Base-by-base conservation (phyloP, 2,113 vertebrate genomes). In the Picathartes gymnocephalus region DNA sequence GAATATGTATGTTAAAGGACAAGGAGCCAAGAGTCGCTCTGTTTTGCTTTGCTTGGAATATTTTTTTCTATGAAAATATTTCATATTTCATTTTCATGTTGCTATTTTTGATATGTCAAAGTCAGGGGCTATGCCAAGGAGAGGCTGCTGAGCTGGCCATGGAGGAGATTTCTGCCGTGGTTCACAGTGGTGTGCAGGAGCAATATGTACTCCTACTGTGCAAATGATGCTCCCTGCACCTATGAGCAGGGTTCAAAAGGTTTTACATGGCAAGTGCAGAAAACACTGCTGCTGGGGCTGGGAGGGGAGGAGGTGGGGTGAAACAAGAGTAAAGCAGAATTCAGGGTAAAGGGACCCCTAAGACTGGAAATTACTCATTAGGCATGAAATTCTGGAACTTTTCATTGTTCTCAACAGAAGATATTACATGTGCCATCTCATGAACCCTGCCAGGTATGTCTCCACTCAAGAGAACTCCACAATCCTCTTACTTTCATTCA, bases 31-130 rank as follows among this genome's bases (percentile, higher is more conserved):
- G 95, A 90, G 79, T 58, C 4, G 1, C 84, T 94, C 58, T 60
- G 85, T 82, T 97, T 96, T 97, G 96, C 96, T 97, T 96, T 94
- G 95, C 96, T 97, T 96, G 93, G 97, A 88, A 97, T 96, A 94
- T 69, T 92, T 97, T 93, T 93, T 85, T 64, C 93, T 96, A 68
- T 74, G 61, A 74, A 91, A 91, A 91, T 91, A 91, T 81, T 91
- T 86, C 74, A 33, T 61, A 61, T 81, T 86, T 68, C 31, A 68
- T 91, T 81, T 86, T 81, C 54, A 47, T 86, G 53, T 68, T 81
- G 68, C 82, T 91, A 81, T 86, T 51, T 91, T 90, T 94, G 85
- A 77, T 97, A 80, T 92, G 74, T 90, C 90, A 93, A 92, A 83
- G 90, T 86, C 91, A 87, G 88, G 50, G 74, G 44, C 86, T 91